A percentile compares a stretch with the other conserved stretches of the same genome.
Evolutionary conservation across 2,888 invertebrate genomes (phyloP).

Genomic region (Dasypogon diadema): DNA sequence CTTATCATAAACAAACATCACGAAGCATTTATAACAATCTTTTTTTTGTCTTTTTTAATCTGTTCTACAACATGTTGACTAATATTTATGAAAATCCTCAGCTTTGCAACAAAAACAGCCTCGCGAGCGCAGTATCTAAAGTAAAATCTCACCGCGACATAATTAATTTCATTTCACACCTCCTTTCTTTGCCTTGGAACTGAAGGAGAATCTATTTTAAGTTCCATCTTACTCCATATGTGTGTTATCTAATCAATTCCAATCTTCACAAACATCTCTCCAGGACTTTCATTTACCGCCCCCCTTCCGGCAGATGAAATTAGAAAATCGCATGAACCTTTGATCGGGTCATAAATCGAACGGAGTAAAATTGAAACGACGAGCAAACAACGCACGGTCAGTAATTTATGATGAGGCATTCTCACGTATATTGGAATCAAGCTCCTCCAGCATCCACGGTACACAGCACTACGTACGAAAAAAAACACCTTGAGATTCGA

Average conservation of each 20-base stretch:
- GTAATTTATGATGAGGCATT: constrained; percentile 9
- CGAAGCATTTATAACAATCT: too few species aligned
- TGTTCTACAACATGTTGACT: constrained; percentile 7
- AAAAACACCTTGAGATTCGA: neutral
- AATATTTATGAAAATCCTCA: constrained; percentile 12
- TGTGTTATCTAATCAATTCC: constrained; percentile 27
- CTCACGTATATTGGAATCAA: neutral
- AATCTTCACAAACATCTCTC: constrained; percentile 25
- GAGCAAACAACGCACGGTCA: constrained; percentile 2
- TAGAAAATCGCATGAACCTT: neutral
- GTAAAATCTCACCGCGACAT: neutral
- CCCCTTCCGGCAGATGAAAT: neutral
- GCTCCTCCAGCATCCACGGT: too few species aligned
- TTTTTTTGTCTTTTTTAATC: neutral
- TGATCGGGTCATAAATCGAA: neutral
- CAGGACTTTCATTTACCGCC: neutral
- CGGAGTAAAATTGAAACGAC: neutral
- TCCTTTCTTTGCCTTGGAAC: neutral
- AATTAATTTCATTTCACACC: neutral
- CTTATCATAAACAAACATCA: too few species aligned
- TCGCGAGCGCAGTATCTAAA: neutral
- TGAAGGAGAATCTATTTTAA: constrained; percentile 7
- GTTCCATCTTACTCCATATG: neutral
- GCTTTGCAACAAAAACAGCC: neutral
- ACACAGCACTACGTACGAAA: too few species aligned